phyloP scores from a whole-genome alignment of 2,888 invertebrate genomes.

The Chelonus formosanus region DNA sequence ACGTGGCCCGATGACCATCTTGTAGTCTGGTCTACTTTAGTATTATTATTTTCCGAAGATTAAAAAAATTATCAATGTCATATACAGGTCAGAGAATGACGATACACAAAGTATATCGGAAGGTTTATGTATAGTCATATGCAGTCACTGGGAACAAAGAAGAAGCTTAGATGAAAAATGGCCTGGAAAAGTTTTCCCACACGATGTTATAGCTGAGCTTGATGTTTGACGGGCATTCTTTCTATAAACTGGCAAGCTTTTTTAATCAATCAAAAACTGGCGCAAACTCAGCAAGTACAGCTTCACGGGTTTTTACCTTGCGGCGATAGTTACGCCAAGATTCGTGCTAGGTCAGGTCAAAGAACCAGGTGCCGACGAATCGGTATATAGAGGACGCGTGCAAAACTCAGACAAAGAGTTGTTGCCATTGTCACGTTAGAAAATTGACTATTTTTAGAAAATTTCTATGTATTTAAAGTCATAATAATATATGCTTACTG shows the following conservation, averaged over 20 bases:
- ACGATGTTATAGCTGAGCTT: constrained; percentile 4
- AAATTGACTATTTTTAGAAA: no score
- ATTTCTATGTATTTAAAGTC: neutral
- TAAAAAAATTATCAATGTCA: no score
- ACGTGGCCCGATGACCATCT: constrained; percentile 34
- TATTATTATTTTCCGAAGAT: no score
- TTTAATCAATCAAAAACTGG: constrained; percentile 35
- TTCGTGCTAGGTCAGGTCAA: constrained; percentile 28
- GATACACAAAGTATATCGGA: neutral
- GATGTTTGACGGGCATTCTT: constrained; percentile 15
- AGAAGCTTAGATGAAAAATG: no score
- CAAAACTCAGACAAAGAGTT: no score
- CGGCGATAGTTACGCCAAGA: constrained; percentile 19
- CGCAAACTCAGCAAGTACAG: constrained; percentile 21
- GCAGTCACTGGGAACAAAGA: no score
- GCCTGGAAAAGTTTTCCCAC: constrained; percentile 8
- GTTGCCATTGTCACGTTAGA: no score
- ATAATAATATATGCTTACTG: neutral
- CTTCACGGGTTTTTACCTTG: constrained; percentile 23
- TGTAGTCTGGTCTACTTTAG: neutral
- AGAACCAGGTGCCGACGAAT: constrained; percentile 19
- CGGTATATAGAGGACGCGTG: neutral
- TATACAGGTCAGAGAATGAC: constrained; percentile 12
- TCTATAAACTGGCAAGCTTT: constrained; percentile 9
- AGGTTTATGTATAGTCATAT: no score